These are phyloP conservation scores for Morone chrysops DNA, from an alignment of 2,113 vertebrate genomes.

Conservation along the genomic window DNA sequence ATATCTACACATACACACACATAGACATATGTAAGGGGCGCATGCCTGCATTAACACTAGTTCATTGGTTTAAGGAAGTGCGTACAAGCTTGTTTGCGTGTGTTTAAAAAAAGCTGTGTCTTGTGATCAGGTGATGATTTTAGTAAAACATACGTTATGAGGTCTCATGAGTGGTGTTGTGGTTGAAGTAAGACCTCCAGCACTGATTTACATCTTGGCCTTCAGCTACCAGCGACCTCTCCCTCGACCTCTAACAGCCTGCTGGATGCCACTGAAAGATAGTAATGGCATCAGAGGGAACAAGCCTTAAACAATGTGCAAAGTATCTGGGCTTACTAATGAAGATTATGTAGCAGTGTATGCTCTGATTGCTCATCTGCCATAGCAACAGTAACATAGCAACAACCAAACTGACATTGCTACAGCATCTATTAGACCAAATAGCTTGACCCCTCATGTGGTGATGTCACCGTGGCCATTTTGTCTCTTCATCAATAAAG, in stretches of 20 bases:
- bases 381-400: conserved; percentile 13
- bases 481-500: not conserved
- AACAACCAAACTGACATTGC: not conserved
- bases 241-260: not conserved
- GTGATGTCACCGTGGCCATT: not conserved
- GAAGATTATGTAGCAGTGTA: not conserved
- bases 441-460: not conserved
- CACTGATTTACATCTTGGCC: not conserved
- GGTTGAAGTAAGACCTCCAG: not conserved
- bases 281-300: not conserved
- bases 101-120: conserved; percentile 19
- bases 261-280: not conserved
- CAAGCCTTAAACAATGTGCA: not conserved
- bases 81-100: not conserved
- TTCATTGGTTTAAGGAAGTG: conserved; percentile 56
- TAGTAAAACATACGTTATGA: not conserved
- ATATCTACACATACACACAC: not conserved
- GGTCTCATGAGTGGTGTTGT: conserved; percentile 8
- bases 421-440: not conserved
- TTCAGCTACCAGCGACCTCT: not conserved
- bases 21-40: not conserved
- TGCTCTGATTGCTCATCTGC: not conserved
- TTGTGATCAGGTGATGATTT: conserved; percentile 52
- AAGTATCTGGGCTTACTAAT: not conserved
- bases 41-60: not conserved